phyloP scores from a whole-genome alignment of 2,888 invertebrate species.

The Dasysyrphus albostriatus region DNA sequence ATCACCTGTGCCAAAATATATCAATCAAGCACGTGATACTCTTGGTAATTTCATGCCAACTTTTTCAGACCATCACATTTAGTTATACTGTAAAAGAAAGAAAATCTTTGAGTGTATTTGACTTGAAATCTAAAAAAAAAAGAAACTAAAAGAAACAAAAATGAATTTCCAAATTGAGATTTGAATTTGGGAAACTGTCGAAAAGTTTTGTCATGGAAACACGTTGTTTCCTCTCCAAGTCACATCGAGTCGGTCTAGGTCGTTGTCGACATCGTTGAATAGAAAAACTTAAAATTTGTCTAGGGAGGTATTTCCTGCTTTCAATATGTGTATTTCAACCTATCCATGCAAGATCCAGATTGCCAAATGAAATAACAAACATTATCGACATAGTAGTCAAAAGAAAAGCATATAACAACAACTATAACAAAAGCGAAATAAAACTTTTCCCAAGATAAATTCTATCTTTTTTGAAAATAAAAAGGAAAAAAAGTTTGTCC shows the following conservation, averaged over 20 bases:
- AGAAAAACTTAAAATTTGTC: slow-evolving; percentile 28
- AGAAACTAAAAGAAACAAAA: slow-evolving; percentile 29
- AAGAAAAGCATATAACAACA: slow-evolving; percentile 34
- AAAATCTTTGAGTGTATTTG: slow-evolving; percentile 14
- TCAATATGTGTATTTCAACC: slow-evolving; percentile 25
- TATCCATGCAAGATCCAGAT: slow-evolving; percentile 37
- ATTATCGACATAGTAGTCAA: slow-evolving; percentile 25
- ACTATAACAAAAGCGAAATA: slow-evolving; percentile 19
- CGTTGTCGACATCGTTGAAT: slow-evolving; percentile 23
- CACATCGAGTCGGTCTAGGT: not conserved
- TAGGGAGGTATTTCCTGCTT: slow-evolving; percentile 9
- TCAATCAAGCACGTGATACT: slow-evolving; percentile 50
- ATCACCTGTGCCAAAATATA: slow-evolving; percentile 54
- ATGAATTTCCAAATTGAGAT: slow-evolving; percentile 55
- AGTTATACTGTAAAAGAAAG: not conserved
- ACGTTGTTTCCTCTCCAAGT: slow-evolving; percentile 16
- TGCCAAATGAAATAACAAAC: slow-evolving; percentile 47
- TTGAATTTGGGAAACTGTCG: slow-evolving; percentile 62
- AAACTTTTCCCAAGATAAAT: slow-evolving; percentile 57
- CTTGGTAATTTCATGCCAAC: not conserved
- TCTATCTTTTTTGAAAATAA: slow-evolving; percentile 24
- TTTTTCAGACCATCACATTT: slow-evolving; percentile 16
- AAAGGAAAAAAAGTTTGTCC: slow-evolving; percentile 36
- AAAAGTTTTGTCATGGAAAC: slow-evolving; percentile 47
- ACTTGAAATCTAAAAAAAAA: not conserved